phyloP scores from a whole-genome alignment of 1,140 invertebrate species.

The Myzus persicae region DNA sequence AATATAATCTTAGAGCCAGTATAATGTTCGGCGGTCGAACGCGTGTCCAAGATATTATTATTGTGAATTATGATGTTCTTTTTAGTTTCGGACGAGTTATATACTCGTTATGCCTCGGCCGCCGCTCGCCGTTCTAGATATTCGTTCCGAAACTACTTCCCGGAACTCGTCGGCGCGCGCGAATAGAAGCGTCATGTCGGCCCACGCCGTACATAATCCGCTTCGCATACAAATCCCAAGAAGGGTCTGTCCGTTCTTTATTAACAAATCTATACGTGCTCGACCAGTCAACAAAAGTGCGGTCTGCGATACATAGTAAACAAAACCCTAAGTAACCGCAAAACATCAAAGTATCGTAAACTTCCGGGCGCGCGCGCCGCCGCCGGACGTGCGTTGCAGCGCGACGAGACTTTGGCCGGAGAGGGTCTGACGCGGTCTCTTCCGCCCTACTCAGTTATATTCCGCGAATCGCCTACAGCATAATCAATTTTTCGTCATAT shows the following conservation, averaged over 20 bases:
- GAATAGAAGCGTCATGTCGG: background rate
- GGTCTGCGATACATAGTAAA: conserved; percentile 12
- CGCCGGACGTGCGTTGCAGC: background rate
- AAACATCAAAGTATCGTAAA: conserved; percentile 56
- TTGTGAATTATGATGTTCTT: background rate
- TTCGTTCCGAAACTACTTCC: background rate
- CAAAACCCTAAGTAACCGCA: conserved; percentile 41
- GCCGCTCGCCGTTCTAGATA: background rate
- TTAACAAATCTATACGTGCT: conserved; percentile 42
- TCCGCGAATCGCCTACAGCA: background rate
- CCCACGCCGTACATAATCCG: conserved; percentile 22
- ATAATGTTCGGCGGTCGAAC: background rate
- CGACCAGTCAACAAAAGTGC: conserved; percentile 41
- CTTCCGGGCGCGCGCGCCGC: background rate
- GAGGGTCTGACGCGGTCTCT: background rate
- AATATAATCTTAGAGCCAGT: background rate
- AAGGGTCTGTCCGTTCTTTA: conserved; percentile 35
- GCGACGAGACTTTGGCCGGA: background rate
- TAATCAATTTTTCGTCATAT: background rate
- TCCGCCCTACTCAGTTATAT: background rate
- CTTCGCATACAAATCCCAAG: conserved; percentile 15
- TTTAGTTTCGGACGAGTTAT: background rate
- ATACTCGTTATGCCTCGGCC: background rate
- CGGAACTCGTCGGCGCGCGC: background rate
- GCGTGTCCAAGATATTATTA: background rate